Evolutionary conservation across 1,140 invertebrate species (phyloP).

Genomic region (Drosophila grimshawi): DNA sequence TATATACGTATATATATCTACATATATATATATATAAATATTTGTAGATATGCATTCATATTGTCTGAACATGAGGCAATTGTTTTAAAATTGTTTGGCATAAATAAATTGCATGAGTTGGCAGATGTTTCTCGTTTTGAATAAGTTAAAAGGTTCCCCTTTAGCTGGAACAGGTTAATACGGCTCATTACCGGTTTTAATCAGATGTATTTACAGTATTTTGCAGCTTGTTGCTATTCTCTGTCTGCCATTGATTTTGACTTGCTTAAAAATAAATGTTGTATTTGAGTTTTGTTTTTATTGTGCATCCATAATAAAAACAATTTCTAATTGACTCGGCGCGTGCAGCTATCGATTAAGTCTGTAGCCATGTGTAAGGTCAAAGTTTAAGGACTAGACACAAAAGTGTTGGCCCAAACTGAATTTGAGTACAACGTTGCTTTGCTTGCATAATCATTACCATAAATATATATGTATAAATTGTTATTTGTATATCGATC

Average conservation of each 20-base stretch:
- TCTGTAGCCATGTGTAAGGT: conserved; percentile 7
- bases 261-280: conserved; percentile 61
- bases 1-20: background rate
- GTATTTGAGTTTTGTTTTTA: conserved; percentile 2
- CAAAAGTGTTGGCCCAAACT: background rate
- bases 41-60: background rate
- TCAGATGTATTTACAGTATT: conserved; percentile 12
- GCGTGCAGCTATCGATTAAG: conserved; percentile 49
- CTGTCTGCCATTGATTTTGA: conserved; percentile 61
- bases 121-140: conserved; percentile 47
- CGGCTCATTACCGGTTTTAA: conserved; percentile 42
- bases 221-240: conserved; percentile 30
- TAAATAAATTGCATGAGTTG: conserved; percentile 35
- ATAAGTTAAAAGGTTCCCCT: conserved; percentile 40
- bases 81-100: conserved; percentile 41
- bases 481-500: conserved; percentile 14
- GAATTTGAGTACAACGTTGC: background rate
- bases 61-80: conserved; percentile 18
- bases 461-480: background rate
- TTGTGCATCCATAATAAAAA: conserved; percentile 6
- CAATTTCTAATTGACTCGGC: conserved; percentile 1
- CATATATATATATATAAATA: no score
- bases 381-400: conserved; percentile 12
- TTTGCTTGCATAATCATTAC: conserved; percentile 1
- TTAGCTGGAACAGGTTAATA: conserved; percentile 52